A percentile compares a stretch with the other conserved stretches of the same genome.
Evolutionary conservation across 2,888 invertebrate genomes (phyloP).

Genomic region (Eristalis tenax): DNA sequence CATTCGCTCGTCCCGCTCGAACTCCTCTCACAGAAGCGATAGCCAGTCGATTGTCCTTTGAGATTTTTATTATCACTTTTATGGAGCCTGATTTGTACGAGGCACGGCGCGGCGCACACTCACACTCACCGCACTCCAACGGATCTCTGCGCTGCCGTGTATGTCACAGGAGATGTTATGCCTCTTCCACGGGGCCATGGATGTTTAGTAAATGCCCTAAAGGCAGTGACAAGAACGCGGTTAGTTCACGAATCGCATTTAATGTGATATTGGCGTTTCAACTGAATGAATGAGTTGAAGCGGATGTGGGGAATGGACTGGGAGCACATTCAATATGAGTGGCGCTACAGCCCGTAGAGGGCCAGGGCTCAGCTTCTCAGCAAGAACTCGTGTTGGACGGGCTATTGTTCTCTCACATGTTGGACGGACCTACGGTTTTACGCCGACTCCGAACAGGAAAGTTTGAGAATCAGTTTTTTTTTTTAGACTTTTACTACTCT

Average conservation of each 20-base stretch:
- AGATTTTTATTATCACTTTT: constrained; percentile 59
- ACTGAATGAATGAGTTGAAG: neutral
- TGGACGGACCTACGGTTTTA: no score
- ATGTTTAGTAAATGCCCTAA: constrained; percentile 15
- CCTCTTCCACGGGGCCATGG: constrained; percentile 20
- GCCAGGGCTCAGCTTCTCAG: no score
- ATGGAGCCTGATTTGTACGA: constrained; percentile 48
- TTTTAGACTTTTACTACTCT: no score
- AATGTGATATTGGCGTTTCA: constrained; percentile 14
- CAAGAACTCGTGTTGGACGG: no score
- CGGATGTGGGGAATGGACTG: neutral
- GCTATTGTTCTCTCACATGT: no score
- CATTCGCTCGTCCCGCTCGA: neutral
- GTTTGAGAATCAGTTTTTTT: no score
- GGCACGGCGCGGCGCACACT: neutral
- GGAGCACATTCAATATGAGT: neutral
- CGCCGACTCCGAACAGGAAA: no score
- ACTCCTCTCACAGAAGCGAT: constrained; percentile 44
- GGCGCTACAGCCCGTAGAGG: no score
- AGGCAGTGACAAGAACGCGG: constrained; percentile 31
- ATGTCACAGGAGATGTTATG: constrained; percentile 24
- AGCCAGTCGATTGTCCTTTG: constrained; percentile 42
- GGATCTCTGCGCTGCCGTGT: constrained; percentile 5
- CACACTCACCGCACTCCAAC: neutral
- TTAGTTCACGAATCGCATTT: constrained; percentile 34